Conservation (phyloP, 2,888 invertebrate species). For the Resseliella maxima region DNA sequence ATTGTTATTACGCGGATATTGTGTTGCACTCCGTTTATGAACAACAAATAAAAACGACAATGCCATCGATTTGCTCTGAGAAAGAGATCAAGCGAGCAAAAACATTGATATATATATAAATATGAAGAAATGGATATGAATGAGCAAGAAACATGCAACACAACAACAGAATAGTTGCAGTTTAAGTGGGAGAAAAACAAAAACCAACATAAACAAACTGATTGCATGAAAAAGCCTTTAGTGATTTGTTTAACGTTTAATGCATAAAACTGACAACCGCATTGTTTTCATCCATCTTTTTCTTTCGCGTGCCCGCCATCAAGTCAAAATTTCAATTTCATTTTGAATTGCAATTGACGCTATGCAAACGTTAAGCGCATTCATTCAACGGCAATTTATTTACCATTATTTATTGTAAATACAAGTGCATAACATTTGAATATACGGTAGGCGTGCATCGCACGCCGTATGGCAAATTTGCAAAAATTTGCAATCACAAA, state of each 20-base stretch:
- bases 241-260: slow-evolving; percentile 23
- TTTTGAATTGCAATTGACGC: too few species aligned
- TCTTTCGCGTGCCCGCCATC: not conserved
- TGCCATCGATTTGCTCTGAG: not conserved
- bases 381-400: not conserved
- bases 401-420: not conserved
- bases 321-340: slow-evolving; percentile 27
- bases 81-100: not conserved
- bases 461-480: slow-evolving; percentile 6
- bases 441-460: not conserved
- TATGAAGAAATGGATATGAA: too few species aligned
- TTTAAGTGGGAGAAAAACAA: not conserved
- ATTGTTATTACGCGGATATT: slow-evolving; percentile 46
- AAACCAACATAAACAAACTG: too few species aligned
- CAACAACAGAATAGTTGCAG: not conserved
- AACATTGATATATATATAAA: too few species aligned
- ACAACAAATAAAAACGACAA: not conserved
- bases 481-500: not conserved
- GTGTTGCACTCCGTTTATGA: not conserved
- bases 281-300: slow-evolving; percentile 31
- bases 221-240: not conserved
- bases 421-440: not conserved
- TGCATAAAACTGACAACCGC: slow-evolving; percentile 17
- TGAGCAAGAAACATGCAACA: too few species aligned
- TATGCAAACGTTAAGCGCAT: not conserved